phyloP scores from a whole-genome alignment of 2,797 vertebrate genomes.

The Octomys mimax region DNA sequence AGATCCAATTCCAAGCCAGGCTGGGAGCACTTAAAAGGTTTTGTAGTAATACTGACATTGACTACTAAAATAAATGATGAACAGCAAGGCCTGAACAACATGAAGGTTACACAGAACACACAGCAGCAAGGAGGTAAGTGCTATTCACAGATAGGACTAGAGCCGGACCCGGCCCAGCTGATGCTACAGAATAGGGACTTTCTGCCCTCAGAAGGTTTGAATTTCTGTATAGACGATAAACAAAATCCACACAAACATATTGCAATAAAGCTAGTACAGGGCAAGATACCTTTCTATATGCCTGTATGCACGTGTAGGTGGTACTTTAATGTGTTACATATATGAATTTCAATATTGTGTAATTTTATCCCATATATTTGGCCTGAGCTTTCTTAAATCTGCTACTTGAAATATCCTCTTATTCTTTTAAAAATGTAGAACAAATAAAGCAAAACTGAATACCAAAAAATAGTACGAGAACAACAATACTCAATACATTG shows the following conservation, averaged over 20 bases:
- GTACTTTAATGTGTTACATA: background rate
- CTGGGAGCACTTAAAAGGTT: constrained; percentile 51
- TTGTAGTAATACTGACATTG: constrained; percentile 1
- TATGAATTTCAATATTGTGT: background rate
- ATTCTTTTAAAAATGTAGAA: background rate
- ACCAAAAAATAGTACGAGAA: background rate
- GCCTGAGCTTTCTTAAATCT: background rate
- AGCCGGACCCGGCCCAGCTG: too few relatives aligned
- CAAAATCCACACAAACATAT: background rate
- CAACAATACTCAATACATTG: background rate
- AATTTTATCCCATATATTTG: background rate
- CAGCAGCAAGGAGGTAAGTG: background rate
- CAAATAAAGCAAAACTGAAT: background rate
- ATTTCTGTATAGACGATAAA: background rate
- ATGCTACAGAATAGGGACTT: background rate
- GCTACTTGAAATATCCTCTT: background rate
- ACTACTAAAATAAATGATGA: constrained; percentile 53
- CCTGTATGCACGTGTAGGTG: background rate
- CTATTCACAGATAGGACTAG: background rate
- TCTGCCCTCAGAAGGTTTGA: background rate
- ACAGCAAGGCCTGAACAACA: background rate
- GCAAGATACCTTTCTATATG: background rate
- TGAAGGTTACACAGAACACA: background rate
- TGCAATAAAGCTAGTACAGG: background rate
- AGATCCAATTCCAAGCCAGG: constrained; percentile 14